Base-by-base conservation (phyloP, 2,797 vertebrate genomes). In the Coluber constrictor region DNA sequence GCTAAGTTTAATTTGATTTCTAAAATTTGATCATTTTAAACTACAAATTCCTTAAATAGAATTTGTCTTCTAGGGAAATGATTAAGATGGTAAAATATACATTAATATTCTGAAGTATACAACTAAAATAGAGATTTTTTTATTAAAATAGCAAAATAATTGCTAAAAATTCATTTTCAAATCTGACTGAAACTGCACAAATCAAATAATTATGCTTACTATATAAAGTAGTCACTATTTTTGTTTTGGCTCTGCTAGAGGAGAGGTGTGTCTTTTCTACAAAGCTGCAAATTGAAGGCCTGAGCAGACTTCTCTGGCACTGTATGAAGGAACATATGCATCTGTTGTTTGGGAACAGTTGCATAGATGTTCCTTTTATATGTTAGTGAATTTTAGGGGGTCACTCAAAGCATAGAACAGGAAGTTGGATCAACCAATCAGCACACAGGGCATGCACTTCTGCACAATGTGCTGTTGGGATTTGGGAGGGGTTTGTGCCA, bases 11-110 rank as follows among this genome's bases (percentile, higher is more conserved):
- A 88, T 83, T 87, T 90, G 92, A 63, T 90, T 93, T 12, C 70
- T 54, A 91, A 27, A 89, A 79, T 89, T 83, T 51, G 2, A 9
- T 0, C 43, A 51, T 25, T n/a, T 90, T 43, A 87, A 94, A 86
- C 43, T 27, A 55, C 57, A 86, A 25, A 86, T 89, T 86, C 51
- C 23, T 88, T 54, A 59, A 93, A 51, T 87, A 57, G 15, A 92
- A 93, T 93, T 56, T 90, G 86, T 32, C 3, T 91, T 92, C 87
- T 63, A 9, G 0, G 43, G 66, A 95, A 54, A 93, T 79, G 88
- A 51, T 18, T 3, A 4, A 92, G 91, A 89, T 51, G 89, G 79
- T 70, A 23, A 91, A 83, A 87, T 95, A 9, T 0, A 0, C 7
- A 89, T 90, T 86, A 15, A 83, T 3, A 1, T 25, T 83, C 37